Base-by-base conservation (phyloP, 2,888 invertebrate genomes). In the Hyppa rectilinea region DNA sequence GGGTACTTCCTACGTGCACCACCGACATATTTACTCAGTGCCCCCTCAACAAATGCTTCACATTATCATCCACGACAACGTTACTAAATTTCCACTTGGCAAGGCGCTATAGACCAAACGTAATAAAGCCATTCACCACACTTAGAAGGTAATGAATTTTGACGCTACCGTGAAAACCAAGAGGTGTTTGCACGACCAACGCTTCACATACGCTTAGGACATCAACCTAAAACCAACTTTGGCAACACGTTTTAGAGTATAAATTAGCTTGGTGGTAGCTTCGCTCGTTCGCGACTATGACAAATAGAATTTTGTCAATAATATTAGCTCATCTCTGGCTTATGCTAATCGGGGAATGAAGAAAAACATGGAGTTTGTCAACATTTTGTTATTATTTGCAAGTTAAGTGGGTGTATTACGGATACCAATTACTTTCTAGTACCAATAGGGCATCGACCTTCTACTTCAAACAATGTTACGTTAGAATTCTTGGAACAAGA, bases 121-220 rank as follows among this genome's bases (percentile, higher is more conserved):
- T 79, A 79, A 82, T 82, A 76, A 84, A 81, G 79, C 74, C 70
- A 82, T 85, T 85, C 78, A 71, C 75, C 71, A 80, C 78, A 81
- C 82, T 85, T 75, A 84, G 31, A 59, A 85, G 70, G 75, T 84
- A 85, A 85, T 84, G 85, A 85, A 85, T 85, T 85, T 84, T 81
- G 81, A 83, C 79, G 81, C 79, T 71, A 61, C 75, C 73, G 64
- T 78, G 80, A 80, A 79, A 85, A 71, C 79, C 75, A 63, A 68
- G 75, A 65, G 71, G 74, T 75, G 81, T 84, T 84, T 81, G 75
- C 75, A 60, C 65, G 60, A 38, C 79, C 69, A 76, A 71, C 64
- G 59, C 63, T 75, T 69, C 76, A 64, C 52, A 63, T 63, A 71
- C 49, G 38, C 61, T 38, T 20, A 34, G 34, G 26, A 38, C 14